Evolutionary conservation across 2,113 vertebrate genomes (phyloP).

Genomic region (Myotis brandtii): DNA sequence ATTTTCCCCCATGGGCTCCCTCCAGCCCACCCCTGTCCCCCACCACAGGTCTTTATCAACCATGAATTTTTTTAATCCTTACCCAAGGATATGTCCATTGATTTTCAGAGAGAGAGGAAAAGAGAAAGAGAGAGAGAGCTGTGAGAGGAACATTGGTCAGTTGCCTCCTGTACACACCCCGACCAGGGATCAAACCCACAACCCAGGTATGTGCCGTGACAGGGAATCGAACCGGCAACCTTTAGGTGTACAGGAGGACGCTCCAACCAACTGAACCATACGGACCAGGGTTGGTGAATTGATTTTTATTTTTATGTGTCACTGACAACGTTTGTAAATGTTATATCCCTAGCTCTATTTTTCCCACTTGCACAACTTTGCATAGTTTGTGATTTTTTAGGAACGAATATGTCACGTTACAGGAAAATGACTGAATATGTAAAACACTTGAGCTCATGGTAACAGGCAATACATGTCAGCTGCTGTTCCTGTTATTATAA

Average conservation of each 20-base stretch:
- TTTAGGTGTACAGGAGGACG: not conserved
- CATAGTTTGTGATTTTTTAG: not conserved
- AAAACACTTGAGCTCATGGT: not conserved
- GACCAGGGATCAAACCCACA: not conserved
- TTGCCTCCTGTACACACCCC: not conserved
- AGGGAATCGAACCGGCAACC: not conserved
- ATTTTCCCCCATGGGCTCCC: too few species aligned
- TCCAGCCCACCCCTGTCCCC: too few species aligned
- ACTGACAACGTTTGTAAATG: not conserved
- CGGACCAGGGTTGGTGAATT: not conserved
- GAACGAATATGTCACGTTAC: not conserved
- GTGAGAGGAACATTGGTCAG: not conserved
- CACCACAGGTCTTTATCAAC: too few species aligned
- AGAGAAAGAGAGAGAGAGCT: too few species aligned
- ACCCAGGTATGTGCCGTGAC: too few species aligned
- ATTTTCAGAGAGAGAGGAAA: not conserved
- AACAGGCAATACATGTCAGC: not conserved
- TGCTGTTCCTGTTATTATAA: not conserved
- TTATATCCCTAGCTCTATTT: not conserved
- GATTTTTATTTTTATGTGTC: not conserved
- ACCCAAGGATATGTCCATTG: not conserved
- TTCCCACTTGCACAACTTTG: not conserved
- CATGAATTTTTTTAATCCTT: not conserved
- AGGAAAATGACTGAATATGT: not conserved
- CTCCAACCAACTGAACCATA: not conserved